Percentiles rank a stretch among this genome's conserved stretches.
Conservation (phyloP, 2,888 invertebrate genomes). For the Xanthostigma xanthostigma region DNA sequence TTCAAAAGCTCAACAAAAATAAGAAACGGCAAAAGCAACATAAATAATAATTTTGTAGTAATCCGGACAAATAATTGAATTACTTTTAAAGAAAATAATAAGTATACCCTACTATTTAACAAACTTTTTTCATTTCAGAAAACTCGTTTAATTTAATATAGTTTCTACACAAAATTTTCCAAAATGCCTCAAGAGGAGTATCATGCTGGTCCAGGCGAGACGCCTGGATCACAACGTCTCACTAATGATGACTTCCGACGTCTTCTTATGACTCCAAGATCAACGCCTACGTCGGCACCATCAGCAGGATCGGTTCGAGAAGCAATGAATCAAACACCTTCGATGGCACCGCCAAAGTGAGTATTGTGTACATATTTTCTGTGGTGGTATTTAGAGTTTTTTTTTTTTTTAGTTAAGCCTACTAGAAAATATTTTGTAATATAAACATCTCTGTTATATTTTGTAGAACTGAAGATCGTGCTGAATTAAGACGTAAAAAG, state of each 20-base stretch:
- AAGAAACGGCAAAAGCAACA: not conserved
- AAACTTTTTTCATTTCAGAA: not conserved
- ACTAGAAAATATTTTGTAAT: not conserved
- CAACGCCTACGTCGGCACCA: slow-evolving; percentile 46
- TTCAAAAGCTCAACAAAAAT: too few relatives aligned
- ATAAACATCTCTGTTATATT: too few relatives aligned
- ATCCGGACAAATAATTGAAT: not conserved
- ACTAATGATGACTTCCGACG: slow-evolving; percentile 97
- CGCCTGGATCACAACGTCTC: slow-evolving; percentile 60
- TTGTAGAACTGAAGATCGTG: slow-evolving; percentile 46
- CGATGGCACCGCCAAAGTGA: slow-evolving; percentile 22
- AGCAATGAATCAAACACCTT: slow-evolving; percentile 44
- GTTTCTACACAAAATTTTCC: not conserved
- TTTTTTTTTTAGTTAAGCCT: not conserved
- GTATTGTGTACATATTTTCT: not conserved
- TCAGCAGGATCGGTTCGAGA: slow-evolving; percentile 49
- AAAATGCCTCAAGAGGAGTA: slow-evolving; percentile 35
- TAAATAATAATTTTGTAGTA: not conserved
- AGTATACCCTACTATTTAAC: not conserved
- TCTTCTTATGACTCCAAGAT: slow-evolving; percentile 85
- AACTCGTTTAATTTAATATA: not conserved
- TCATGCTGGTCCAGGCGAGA: slow-evolving; percentile 32
- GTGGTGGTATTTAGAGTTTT: not conserved
- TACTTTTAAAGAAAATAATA: not conserved
- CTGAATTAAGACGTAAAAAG: slow-evolving; percentile 78